Percentiles rank a stretch among this genome's conserved stretches.
phyloP scores from a whole-genome alignment of 2,888 invertebrate genomes.

The Ypsolopha scabrella region DNA sequence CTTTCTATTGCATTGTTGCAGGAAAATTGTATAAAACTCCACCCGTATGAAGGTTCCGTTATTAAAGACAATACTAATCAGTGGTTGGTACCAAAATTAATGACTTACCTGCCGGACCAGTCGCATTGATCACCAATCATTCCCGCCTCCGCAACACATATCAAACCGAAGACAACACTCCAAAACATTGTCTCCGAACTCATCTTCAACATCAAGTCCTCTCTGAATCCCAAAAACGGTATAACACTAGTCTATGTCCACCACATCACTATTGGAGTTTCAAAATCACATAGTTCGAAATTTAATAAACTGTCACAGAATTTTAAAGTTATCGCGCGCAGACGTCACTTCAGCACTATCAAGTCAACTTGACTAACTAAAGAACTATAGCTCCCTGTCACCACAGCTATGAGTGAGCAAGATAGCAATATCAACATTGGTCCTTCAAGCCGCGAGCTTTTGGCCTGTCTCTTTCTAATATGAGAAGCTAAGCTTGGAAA shows the following conservation, averaged over 20 bases:
- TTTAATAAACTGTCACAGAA: not conserved
- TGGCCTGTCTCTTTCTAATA: not conserved
- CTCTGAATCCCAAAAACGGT: slow-evolving; percentile 17
- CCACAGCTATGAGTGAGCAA: not conserved
- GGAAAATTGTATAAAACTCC: too few relatives aligned
- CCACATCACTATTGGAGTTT: slow-evolving; percentile 33
- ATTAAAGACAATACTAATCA: too few relatives aligned
- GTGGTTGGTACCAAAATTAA: slow-evolving; percentile 7
- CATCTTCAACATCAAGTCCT: slow-evolving; percentile 40
- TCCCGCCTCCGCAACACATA: slow-evolving; percentile 59
- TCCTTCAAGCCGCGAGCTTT: not conserved
- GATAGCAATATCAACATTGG: not conserved
- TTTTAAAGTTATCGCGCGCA: not conserved
- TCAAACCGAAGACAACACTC: slow-evolving; percentile 49
- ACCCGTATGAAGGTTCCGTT: too few relatives aligned
- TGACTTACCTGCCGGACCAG: slow-evolving; percentile 76
- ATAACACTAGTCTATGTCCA: slow-evolving; percentile 13
- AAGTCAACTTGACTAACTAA: slow-evolving; percentile 1
- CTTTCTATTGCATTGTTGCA: too few relatives aligned
- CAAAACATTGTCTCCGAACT: slow-evolving; percentile 38
- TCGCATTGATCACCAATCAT: slow-evolving; percentile 77
- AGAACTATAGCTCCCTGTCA: not conserved
- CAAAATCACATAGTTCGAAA: slow-evolving; percentile 8
- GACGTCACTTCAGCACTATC: not conserved
- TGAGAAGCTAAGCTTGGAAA: not conserved